Evolutionary conservation across 2,797 vertebrate genomes (phyloP).

Genomic region (Argya squamiceps): DNA sequence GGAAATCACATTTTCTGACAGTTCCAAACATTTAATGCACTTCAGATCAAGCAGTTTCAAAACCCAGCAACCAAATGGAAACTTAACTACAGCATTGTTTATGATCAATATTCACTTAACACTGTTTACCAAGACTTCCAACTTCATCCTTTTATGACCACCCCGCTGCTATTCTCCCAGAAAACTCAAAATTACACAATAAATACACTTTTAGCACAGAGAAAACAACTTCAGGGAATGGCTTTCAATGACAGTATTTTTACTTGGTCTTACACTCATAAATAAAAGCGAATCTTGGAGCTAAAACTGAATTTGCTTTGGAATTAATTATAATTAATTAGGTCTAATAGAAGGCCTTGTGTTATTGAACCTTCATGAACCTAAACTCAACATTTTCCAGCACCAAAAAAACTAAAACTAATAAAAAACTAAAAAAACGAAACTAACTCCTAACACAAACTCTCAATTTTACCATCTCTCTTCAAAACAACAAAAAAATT

Average conservation of each 20-base stretch:
- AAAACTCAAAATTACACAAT: not conserved
- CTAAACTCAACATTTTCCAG: too few species aligned
- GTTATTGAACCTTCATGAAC: accelerated
- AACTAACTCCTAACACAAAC: too few species aligned
- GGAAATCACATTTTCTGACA: not conserved
- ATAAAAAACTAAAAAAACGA: too few species aligned
- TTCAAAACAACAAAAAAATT: too few species aligned
- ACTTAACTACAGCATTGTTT: not conserved
- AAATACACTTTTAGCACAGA: not conserved
- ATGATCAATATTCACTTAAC: not conserved
- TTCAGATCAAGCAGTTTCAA: not conserved
- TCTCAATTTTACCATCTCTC: too few species aligned
- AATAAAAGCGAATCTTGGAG: not conserved
- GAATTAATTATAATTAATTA: not conserved
- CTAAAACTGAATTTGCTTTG: not conserved
- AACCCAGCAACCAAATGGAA: not conserved
- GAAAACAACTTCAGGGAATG: not conserved
- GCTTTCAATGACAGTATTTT: not conserved
- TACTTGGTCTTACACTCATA: not conserved
- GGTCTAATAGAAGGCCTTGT: not conserved
- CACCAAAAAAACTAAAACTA: too few species aligned
- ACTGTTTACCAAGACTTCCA: not conserved
- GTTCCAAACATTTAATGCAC: not conserved
- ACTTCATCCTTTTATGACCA: not conserved
- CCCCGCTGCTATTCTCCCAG: not conserved